Evolutionary conservation across 2,797 vertebrate species (phyloP).

Genomic region (Pipistrellus kuhlii): DNA sequence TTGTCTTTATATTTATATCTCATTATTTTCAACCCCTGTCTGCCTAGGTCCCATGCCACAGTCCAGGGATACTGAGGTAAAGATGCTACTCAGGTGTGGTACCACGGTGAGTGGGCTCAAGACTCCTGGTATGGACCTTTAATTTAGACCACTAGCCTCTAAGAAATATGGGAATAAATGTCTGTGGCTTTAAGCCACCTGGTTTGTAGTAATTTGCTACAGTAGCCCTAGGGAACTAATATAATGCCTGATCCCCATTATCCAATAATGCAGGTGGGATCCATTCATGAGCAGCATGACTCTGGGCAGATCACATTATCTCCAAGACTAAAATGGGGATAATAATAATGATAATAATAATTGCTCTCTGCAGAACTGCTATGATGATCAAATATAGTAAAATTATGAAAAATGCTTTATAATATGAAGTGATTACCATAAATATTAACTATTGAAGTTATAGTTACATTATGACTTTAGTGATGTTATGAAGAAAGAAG

Average conservation of each 20-base stretch:
- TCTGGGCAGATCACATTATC: not conserved
- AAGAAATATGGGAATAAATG: not conserved
- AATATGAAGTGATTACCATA: not conserved
- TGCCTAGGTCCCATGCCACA: not conserved
- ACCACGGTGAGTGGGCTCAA: not conserved
- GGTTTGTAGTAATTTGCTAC: not conserved
- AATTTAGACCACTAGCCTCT: not conserved
- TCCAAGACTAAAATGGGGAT: not conserved
- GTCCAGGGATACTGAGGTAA: not conserved
- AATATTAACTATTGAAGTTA: constrained; percentile 23
- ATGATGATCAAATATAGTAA: not conserved
- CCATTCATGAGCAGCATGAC: not conserved
- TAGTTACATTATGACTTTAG: not conserved
- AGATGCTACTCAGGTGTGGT: not conserved
- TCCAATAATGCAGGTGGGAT: not conserved
- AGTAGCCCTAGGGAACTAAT: not conserved
- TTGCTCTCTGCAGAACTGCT: not conserved
- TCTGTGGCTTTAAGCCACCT: not conserved
- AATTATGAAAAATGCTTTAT: not conserved
- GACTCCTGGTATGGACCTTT: not conserved
- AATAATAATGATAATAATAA: not conserved
- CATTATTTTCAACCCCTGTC: not conserved
- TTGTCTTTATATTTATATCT: not conserved
- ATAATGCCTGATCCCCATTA: not conserved
- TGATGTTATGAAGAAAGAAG: not conserved